A percentile compares a stretch with the other conserved stretches of the same genome.
Conservation (phyloP, 2,888 invertebrate species). For the Drosophila subquinaria region DNA sequence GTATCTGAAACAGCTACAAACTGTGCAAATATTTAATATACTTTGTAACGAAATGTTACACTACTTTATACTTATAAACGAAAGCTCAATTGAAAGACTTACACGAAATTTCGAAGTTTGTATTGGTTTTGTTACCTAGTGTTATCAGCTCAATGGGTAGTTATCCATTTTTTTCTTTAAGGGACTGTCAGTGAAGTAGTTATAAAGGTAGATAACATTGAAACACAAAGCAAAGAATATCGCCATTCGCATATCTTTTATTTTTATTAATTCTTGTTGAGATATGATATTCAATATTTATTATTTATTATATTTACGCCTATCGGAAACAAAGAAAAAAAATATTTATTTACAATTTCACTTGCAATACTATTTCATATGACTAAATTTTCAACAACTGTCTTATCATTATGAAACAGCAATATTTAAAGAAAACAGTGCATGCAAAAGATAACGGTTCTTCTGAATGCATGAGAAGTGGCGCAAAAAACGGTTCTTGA, state of each 20-base stretch:
- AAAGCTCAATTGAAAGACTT: background rate
- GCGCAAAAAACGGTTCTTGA: no score
- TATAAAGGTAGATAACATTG: background rate
- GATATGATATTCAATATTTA: background rate
- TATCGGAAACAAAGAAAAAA: background rate
- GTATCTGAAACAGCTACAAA: background rate
- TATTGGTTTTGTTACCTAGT: slow-evolving; percentile 1
- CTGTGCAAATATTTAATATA: slow-evolving; percentile 10
- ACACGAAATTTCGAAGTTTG: background rate
- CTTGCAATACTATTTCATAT: no score
- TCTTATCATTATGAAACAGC: no score
- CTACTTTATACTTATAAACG: background rate
- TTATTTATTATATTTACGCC: background rate
- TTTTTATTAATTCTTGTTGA: background rate
- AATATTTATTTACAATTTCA: background rate
- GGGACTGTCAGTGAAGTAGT: background rate
- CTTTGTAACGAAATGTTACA: background rate
- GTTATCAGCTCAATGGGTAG: background rate
- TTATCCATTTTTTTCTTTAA: background rate
- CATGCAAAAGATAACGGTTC: no score
- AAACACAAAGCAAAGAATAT: no score
- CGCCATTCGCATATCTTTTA: background rate
- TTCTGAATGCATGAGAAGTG: no score
- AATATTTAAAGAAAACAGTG: no score
- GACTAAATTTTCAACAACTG: no score